Percentiles rank a stretch among this genome's conserved stretches.
These are phyloP conservation scores for Piscicola geometra DNA, from an alignment of 2,888 invertebrate species.

Conservation along the genomic window DNA sequence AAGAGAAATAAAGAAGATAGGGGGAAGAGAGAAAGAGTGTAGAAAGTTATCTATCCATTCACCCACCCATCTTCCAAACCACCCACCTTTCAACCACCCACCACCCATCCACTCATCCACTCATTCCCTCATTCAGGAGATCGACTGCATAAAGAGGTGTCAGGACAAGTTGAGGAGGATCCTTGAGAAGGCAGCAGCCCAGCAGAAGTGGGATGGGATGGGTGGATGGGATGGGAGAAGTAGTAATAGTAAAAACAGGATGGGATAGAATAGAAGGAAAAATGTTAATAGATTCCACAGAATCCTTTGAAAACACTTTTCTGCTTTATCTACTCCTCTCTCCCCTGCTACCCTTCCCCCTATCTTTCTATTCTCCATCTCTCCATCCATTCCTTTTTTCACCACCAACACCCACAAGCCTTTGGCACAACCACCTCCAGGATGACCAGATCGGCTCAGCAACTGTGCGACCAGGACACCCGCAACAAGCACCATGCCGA, in stretches of 20 bases:
- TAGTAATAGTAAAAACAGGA: no score
- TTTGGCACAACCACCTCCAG: slow-evolving; percentile 43
- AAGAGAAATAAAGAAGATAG: no score
- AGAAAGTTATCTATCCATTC: no score
- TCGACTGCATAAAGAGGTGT: slow-evolving; percentile 71
- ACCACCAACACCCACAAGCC: background rate
- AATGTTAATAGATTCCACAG: no score
- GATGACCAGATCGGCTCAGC: slow-evolving; percentile 58
- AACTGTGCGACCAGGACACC: slow-evolving; percentile 81
- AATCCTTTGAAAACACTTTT: no score
- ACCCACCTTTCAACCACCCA: no score
- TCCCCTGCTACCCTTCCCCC: background rate
- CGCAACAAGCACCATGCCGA: slow-evolving; percentile 79
- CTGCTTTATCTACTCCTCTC: background rate
- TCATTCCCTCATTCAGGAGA: slow-evolving; percentile 63
- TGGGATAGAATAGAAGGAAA: no score
- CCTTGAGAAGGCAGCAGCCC: slow-evolving; percentile 63
- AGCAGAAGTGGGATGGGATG: no score
- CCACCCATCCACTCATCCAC: no score
- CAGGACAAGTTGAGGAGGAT: slow-evolving; percentile 73
- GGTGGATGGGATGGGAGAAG: no score
- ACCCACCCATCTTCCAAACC: no score
- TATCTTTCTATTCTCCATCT: background rate
- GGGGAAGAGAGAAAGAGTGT: no score
- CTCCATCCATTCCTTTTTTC: background rate